Base-by-base conservation (phyloP, 2,797 vertebrate species). In the Dendrocincla tyrannina region DNA sequence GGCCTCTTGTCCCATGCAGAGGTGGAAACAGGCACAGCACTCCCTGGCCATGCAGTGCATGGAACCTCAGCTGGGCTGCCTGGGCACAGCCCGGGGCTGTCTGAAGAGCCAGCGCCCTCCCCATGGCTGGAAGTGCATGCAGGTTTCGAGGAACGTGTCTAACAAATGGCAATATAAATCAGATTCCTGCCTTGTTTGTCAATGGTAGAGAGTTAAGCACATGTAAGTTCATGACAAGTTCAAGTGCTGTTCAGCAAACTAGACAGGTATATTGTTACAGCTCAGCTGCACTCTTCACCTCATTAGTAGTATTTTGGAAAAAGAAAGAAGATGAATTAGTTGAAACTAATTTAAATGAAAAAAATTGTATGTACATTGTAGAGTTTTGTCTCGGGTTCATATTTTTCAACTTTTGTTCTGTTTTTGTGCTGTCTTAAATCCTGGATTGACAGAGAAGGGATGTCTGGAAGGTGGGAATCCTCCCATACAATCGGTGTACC, bases 171-270 rank as follows among this genome's bases (percentile, higher is more conserved):
- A 64, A 56, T 69, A 15, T 60, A 67, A 76, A 77, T 89, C 75
- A 83, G 4, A 60, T 58, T 93, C 41, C 58, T 73, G n/a, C 24
- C 74, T 41, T 53, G 49, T 89, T 87, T 69, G 69, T 74, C 75
- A n/a, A 1, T 32, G 56, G 50, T 64, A 42, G 41, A 60, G 82
- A 87, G 27, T 87, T 50, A 77, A 82, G 23, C 62, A 30, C 35
- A 2, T 25, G 11, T 22, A 74, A 80, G 67, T 93, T 95, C 66
- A 70, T 58, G 52, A 68, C 32, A 74, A 70, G 80, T 92, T 87
- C 78, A 85, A 72, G 78, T 74, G 81, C 74, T 77, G 49, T 49
- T 96, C 68, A 64, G 72, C 52, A 72, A 66, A 66, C 15, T 5
- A 56, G 64, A 11, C 39, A 67, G 52, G 30, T 63, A 1, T 42